phyloP scores from a whole-genome alignment of 2,113 vertebrate genomes.

The Centropus unirufus region DNA sequence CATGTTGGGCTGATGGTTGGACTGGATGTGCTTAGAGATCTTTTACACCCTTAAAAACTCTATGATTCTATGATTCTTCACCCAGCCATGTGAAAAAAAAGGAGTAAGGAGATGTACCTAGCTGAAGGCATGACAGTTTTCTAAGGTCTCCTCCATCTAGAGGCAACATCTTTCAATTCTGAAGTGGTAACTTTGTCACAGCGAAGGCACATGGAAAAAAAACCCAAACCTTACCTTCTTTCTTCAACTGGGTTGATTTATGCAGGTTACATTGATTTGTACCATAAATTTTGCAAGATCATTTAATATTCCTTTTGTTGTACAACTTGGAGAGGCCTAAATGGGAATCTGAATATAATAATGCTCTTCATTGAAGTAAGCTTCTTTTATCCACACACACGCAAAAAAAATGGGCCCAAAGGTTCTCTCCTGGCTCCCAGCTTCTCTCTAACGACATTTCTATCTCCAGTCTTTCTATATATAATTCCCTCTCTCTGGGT shows the following conservation, averaged over 20 bases:
- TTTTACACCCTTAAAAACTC: too few relatives aligned
- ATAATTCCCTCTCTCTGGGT: background rate
- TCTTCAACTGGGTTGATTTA: slow-evolving; percentile 11
- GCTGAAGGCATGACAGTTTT: background rate
- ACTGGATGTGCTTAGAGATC: too few relatives aligned
- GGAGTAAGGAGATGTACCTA: background rate
- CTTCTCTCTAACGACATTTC: background rate
- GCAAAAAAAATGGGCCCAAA: background rate
- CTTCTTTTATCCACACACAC: slow-evolving; percentile 4
- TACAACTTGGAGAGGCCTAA: slow-evolving; percentile 19
- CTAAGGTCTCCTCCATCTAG: background rate
- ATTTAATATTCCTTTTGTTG: slow-evolving; percentile 62
- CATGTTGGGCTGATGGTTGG: too few relatives aligned
- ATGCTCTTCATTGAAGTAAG: background rate
- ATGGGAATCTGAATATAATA: slow-evolving; percentile 32
- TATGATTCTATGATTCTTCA: background rate
- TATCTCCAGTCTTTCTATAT: background rate
- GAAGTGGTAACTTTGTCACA: background rate
- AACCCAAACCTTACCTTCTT: background rate
- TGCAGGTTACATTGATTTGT: slow-evolving; percentile 44
- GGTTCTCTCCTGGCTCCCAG: background rate
- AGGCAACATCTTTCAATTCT: background rate
- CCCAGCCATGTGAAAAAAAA: too few relatives aligned
- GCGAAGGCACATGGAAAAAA: background rate
- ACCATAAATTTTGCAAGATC: slow-evolving; percentile 44